Evolutionary conservation across 2,797 vertebrate species (phyloP), one percentile per base, ranked within the genome.

Genomic region (Eulemur albifrons): DNA sequence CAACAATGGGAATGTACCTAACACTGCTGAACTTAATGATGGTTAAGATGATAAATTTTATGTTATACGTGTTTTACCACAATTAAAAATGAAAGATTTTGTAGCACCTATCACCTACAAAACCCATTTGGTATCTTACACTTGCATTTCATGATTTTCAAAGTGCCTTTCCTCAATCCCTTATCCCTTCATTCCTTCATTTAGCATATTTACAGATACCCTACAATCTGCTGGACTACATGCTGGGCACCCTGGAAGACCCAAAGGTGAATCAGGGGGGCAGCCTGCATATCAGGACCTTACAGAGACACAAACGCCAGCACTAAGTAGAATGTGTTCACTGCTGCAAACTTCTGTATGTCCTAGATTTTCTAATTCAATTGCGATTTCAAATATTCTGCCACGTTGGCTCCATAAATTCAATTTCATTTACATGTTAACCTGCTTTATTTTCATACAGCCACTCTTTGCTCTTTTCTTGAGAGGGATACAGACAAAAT

Each of bases 181-280:
- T 13, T 38, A 17, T 0, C 10, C 30, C 7, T n/a, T 67, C 72
- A 5, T 18, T 14, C 65, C 1, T 45, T 67, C 17, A 1, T 1
- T 35, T 0, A 32, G 3, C 20, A 14, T 2, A 11, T 27, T 20
- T 40, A 9, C 0, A 61, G 67, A 5, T 13, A 40, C 61, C 5
- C 21, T 17, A 18, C 15, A 7, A 1, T 5, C 40, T 1, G 1
- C 27, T 11, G 4, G 43, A 23, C 54, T n/a, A 13, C 0, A 17
- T 72, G 61, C 17, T 9, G 20, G 9, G 30, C 21, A 52, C 38
- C 9, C 12, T 11, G 35, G 43, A 61, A 70, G 38, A 15, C 17
- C 20, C 7, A 15, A 23, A 75, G 43, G 32, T 3, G 35, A 82
- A 1, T 13, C 25, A 1, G 25, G 1, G 32, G 14, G 2, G 35